phyloP scores from a whole-genome alignment of 1,140 invertebrate species.

The Pemphigus obesinymphae region DNA sequence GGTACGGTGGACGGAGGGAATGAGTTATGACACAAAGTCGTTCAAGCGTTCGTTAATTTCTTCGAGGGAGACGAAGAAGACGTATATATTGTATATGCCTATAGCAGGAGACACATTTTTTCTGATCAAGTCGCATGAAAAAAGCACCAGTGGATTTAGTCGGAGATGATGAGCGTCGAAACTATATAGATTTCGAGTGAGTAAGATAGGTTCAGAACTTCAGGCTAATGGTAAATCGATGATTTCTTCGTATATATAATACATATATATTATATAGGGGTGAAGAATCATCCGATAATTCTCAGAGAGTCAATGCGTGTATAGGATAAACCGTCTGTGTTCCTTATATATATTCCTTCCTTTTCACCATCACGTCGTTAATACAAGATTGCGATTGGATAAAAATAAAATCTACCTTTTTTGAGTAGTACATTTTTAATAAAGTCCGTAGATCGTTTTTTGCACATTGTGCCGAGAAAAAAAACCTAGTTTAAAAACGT shows the following conservation, averaged over 20 bases:
- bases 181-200: conserved; percentile 15
- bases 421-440: conserved; percentile 19
- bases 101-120: background rate
- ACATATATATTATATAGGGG: too few species aligned
- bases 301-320: conserved; percentile 5
- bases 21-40: conserved; percentile 22
- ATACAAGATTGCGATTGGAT: background rate
- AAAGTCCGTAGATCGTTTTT: background rate
- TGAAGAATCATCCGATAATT: background rate
- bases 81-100: too few species aligned
- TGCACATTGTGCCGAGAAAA: background rate
- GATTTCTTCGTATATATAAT: too few species aligned
- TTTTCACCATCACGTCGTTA: conserved; percentile 14
- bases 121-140: conserved; percentile 17
- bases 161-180: background rate
- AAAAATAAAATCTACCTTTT: background rate
- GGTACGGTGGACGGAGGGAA: background rate
- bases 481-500: background rate
- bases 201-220: conserved; percentile 8
- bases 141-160: background rate
- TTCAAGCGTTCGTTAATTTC: conserved; percentile 38
- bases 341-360: background rate
- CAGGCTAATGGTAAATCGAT: conserved; percentile 33
- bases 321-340: conserved; percentile 5
- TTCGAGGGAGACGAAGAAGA: background rate